These are phyloP conservation scores for Orcinus orca DNA, from an alignment of 2,113 vertebrate genomes.

Conservation along the genomic window DNA sequence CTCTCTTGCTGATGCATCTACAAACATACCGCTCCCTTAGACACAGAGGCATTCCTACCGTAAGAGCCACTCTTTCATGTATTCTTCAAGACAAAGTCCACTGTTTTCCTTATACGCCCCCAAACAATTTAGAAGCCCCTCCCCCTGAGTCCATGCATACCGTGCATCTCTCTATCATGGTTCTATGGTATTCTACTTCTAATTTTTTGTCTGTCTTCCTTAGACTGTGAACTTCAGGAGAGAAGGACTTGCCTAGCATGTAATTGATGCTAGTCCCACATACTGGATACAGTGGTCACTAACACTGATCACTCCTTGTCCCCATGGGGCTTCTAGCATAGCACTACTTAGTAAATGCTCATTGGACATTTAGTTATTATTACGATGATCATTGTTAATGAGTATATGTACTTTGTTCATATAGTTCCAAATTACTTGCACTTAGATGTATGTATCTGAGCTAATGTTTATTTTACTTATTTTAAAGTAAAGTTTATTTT, in stretches of 20 bases:
- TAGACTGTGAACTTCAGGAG: background rate
- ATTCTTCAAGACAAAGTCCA: background rate
- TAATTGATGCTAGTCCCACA: background rate
- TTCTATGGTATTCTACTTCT: background rate
- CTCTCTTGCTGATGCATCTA: background rate
- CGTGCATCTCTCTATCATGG: background rate
- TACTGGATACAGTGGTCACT: background rate
- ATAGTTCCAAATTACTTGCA: background rate
- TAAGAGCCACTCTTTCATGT: background rate
- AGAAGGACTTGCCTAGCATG: background rate
- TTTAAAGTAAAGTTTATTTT: background rate
- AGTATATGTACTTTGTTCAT: background rate
- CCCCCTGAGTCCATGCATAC: no score
- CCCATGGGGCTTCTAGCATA: background rate
- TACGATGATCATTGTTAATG: background rate
- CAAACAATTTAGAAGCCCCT: background rate
- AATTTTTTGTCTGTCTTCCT: background rate
- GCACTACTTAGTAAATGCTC: background rate
- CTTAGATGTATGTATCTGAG: background rate
- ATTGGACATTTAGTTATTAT: background rate
- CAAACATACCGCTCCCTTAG: background rate
- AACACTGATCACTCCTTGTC: background rate
- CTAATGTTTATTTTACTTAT: background rate
- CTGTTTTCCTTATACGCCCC: background rate
- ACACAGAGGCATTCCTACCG: background rate